Base-by-base conservation (phyloP, 2,113 vertebrate genomes). In the Bostrychus sinensis region DNA sequence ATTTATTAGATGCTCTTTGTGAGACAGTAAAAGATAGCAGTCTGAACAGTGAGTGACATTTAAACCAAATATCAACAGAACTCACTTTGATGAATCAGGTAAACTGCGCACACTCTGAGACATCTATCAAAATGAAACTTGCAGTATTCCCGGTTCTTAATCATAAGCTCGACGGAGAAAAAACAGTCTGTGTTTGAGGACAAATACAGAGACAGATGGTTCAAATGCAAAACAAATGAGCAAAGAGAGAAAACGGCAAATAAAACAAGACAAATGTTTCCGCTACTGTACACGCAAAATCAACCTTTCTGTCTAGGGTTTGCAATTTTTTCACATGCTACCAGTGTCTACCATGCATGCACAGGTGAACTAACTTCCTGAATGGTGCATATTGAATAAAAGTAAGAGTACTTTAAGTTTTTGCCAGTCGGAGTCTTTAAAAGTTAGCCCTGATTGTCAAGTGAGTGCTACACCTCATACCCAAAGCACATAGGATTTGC, bases 21-120 rank as follows among this genome's bases (percentile, higher is more conserved):
- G 62, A 60, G 32, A 61, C 61, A 37, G 16, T 70, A 36, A 36
- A 63, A 79, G 48, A 80, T 78, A 76, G 77, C 28, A 28, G n/a
- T 10, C 14, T 63, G 1, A 34, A 32, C 64, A 59, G n/a, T 46
- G 51, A 72, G 53, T 85, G 74, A 80, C 81, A 82, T 82, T 84
- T 75, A 39, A 32, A 61, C 9, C 72, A 69, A 79, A 87, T 73
- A 83, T 57, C 66, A 83, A 16, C 28, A 68, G 14, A 61, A 70
- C 74, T 68, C 20, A 11, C 54, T 78, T 63, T 74, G 75, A 63
- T 56, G 63, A 63, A 32, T 64, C 53, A 57, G 37, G 26, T 42
- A 54, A 23, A 53, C 41, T 19, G 19, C 37, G 14, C n/a, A 30
- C 14, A 26, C 4, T 56, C 39, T 7, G 32, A 63, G 48, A 43